A percentile compares a stretch with the other conserved stretches of the same genome.
These are phyloP conservation scores for Heliconius erato DNA, from an alignment of 2,888 invertebrate genomes.

Conservation along the genomic window DNA sequence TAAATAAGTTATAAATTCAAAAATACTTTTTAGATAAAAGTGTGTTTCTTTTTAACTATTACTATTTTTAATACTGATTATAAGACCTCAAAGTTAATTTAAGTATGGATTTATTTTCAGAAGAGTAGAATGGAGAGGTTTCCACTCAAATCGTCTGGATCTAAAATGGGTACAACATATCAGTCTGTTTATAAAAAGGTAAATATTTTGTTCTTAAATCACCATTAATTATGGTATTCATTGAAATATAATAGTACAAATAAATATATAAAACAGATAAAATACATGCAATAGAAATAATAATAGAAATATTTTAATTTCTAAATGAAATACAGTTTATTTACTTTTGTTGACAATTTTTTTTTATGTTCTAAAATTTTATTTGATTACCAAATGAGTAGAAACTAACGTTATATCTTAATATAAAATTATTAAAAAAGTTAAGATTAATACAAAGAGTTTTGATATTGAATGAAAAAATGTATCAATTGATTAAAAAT, in stretches of 20 bases:
- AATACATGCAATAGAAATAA: too few species aligned
- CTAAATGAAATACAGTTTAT: too few species aligned
- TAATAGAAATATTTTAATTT: too few species aligned
- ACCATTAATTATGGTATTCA: neutral
- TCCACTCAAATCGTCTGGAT: conserved; percentile 74
- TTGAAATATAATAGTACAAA: too few species aligned
- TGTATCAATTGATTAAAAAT: too few species aligned
- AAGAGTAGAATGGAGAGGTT: conserved; percentile 75
- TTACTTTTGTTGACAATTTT: too few species aligned
- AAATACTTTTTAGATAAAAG: neutral
- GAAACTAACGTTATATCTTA: neutral
- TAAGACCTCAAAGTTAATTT: neutral
- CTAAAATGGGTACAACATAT: conserved; percentile 77
- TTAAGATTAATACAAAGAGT: too few species aligned
- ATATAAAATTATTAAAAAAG: too few species aligned
- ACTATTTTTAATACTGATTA: neutral
- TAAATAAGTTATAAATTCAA: neutral
- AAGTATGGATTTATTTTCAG: conserved; percentile 54
- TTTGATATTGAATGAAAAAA: too few species aligned
- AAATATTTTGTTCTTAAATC: conserved; percentile 39
- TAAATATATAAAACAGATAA: too few species aligned
- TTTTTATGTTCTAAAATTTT: too few species aligned
- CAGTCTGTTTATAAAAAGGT: conserved; percentile 82
- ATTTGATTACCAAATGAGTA: neutral
- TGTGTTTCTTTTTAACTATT: neutral